Conservation (phyloP, 2,888 invertebrate species). For the Drosophila demipolita region DNA sequence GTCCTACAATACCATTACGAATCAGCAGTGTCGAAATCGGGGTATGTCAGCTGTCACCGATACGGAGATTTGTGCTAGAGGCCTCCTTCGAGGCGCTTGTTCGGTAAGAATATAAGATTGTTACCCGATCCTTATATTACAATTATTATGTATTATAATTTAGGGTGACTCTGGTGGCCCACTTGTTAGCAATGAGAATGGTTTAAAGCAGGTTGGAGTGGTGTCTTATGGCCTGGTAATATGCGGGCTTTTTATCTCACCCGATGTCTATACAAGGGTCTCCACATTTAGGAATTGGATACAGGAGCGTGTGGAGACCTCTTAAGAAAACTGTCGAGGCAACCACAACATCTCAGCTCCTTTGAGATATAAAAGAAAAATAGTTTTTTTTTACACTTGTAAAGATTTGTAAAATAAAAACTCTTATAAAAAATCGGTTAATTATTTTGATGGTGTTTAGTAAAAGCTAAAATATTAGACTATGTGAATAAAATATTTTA, state of each 20-base stretch:
- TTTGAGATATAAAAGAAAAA: neutral
- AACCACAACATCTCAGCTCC: neutral
- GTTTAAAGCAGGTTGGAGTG: slow-evolving; percentile 78
- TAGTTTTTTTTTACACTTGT: neutral
- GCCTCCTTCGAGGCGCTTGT: slow-evolving; percentile 77
- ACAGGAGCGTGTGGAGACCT: neutral
- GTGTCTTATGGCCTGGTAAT: slow-evolving; percentile 82
- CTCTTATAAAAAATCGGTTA: neutral
- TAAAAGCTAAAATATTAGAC: neutral
- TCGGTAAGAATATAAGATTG: slow-evolving; percentile 64
- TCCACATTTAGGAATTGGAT: slow-evolving; percentile 82
- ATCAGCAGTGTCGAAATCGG: slow-evolving; percentile 70
- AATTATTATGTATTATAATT: neutral
- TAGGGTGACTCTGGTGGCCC: slow-evolving; percentile 85
- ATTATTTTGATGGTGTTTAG: neutral
- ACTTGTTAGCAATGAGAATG: slow-evolving; percentile 67
- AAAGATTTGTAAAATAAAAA: neutral
- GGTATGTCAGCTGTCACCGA: slow-evolving; percentile 78
- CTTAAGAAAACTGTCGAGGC: neutral
- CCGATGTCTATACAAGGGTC: slow-evolving; percentile 84
- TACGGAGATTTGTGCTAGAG: slow-evolving; percentile 83
- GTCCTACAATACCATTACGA: slow-evolving; percentile 79
- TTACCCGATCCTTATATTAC: neutral
- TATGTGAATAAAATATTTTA: neutral
- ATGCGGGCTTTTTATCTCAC: slow-evolving; percentile 79